phyloP scores from a whole-genome alignment of 2,797 vertebrate genomes.

The Semaprochilodus insignis region DNA sequence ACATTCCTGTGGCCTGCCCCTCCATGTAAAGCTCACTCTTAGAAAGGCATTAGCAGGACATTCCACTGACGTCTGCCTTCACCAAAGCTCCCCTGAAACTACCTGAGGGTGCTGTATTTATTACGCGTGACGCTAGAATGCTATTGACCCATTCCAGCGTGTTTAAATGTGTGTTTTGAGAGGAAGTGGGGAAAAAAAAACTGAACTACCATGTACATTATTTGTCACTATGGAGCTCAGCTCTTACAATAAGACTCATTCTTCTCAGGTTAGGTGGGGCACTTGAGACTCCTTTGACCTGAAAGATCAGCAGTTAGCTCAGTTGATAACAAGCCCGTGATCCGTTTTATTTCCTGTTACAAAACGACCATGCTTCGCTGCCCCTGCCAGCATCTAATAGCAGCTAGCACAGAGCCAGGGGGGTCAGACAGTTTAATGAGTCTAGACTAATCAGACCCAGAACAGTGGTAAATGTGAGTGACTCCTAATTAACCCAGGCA shows the following conservation, averaged over 20 bases:
- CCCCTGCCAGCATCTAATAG: slow-evolving; percentile 46
- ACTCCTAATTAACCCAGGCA: slow-evolving; percentile 35
- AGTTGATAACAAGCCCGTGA: slow-evolving; percentile 37
- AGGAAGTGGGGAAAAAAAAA: slow-evolving; percentile 10
- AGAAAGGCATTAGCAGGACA: slow-evolving; percentile 53
- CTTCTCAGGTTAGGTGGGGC: background rate
- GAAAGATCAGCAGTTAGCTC: slow-evolving; percentile 9
- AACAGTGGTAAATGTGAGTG: slow-evolving; percentile 28
- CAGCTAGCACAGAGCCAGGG: slow-evolving; percentile 28
- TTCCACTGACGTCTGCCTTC: slow-evolving; percentile 30
- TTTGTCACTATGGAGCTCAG: background rate
- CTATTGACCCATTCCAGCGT: slow-evolving; percentile 9
- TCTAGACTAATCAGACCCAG: slow-evolving; percentile 50
- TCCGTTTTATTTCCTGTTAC: slow-evolving; percentile 8
- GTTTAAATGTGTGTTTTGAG: slow-evolving; percentile 34
- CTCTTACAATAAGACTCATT: slow-evolving; percentile 21
- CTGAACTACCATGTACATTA: background rate
- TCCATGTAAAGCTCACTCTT: slow-evolving; percentile 52
- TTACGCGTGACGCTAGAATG: slow-evolving; percentile 23
- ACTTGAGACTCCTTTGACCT: background rate
- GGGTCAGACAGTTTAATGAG: slow-evolving; percentile 56
- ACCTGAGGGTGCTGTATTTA: slow-evolving; percentile 34
- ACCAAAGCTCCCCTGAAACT: slow-evolving; percentile 17
- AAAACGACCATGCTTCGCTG: background rate
- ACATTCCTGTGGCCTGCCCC: slow-evolving; percentile 71